A percentile compares a stretch with the other conserved stretches of the same genome.
These are phyloP conservation scores for Dolichomitus sp. DNA, from an alignment of 2,888 invertebrate genomes.

Conservation along the genomic window DNA sequence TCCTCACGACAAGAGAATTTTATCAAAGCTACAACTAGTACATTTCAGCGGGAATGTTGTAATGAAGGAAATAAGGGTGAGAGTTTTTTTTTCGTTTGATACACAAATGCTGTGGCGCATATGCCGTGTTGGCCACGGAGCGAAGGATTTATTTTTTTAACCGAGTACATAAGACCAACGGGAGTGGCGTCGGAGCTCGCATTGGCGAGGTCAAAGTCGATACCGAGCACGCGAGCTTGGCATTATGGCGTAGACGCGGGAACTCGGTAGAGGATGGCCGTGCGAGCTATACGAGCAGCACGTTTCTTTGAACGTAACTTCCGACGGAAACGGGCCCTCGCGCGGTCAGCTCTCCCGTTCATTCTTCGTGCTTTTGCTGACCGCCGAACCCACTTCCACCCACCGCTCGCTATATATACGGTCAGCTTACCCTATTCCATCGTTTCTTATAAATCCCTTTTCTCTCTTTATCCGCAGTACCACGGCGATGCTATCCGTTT, in stretches of 20 bases:
- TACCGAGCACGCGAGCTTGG: conserved; percentile 75
- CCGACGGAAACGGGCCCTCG: conserved; percentile 65
- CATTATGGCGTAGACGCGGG: conserved; percentile 75
- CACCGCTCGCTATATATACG: conserved; percentile 14
- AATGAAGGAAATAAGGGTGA: background rate
- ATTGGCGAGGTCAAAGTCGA: conserved; percentile 72
- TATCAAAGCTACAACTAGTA: background rate
- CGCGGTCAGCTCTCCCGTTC: conserved; percentile 33
- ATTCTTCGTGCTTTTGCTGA: conserved; percentile 52
- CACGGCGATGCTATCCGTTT: conserved; percentile 4
- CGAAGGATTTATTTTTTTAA: conserved; percentile 47
- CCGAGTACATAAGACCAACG: conserved; percentile 27
- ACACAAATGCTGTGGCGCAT: background rate
- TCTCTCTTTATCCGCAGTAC: conserved; percentile 24
- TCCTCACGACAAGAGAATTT: conserved; percentile 3
- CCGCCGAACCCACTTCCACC: conserved; percentile 23
- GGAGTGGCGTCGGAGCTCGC: conserved; percentile 41
- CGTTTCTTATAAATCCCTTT: conserved; percentile 59
- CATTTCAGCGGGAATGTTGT: background rate
- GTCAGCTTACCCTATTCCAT: conserved; percentile 24
- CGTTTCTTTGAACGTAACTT: conserved; percentile 72
- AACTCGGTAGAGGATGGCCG: conserved; percentile 43
- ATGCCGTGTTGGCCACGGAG: conserved; percentile 9
- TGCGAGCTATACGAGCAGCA: conserved; percentile 58
- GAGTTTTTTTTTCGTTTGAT: conserved; percentile 8